A percentile compares a stretch with the other conserved stretches of the same genome.
Conservation (phyloP, 2,888 invertebrate genomes). For the Conomelus anceps region DNA sequence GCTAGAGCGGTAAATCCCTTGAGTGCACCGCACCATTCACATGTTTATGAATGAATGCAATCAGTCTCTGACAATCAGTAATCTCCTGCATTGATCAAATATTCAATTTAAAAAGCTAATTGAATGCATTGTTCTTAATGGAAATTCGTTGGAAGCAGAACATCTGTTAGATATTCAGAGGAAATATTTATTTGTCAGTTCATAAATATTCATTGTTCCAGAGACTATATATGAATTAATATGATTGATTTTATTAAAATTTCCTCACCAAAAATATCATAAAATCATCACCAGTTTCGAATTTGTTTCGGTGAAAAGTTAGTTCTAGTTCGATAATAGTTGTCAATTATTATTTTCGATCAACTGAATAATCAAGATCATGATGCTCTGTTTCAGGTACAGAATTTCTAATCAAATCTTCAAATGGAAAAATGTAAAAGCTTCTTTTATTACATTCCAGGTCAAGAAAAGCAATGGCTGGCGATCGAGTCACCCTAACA, state of each 20-base stretch:
- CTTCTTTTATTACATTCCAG: too few relatives aligned
- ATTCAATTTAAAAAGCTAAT: not conserved
- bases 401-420: too few relatives aligned
- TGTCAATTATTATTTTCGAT: too few relatives aligned
- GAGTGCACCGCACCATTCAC: not conserved
- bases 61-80: not conserved
- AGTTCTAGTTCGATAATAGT: too few relatives aligned
- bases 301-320: too few relatives aligned
- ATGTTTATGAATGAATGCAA: not conserved
- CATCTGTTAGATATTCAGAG: not conserved
- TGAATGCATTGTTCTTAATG: not conserved
- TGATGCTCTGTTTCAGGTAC: too few relatives aligned
- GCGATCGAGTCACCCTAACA: too few relatives aligned
- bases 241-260: not conserved
- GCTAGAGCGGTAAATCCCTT: not conserved
- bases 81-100: not conserved
- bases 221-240: not conserved
- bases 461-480: too few relatives aligned
- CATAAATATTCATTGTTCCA: not conserved
- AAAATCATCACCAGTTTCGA: too few relatives aligned
- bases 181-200: not conserved
- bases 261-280: too few relatives aligned
- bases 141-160: not conserved
- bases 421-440: too few relatives aligned
- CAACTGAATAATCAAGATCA: too few relatives aligned